Evolutionary conservation across 2,797 vertebrate genomes (phyloP).

Genomic region (Sebastolobus altivelis): DNA sequence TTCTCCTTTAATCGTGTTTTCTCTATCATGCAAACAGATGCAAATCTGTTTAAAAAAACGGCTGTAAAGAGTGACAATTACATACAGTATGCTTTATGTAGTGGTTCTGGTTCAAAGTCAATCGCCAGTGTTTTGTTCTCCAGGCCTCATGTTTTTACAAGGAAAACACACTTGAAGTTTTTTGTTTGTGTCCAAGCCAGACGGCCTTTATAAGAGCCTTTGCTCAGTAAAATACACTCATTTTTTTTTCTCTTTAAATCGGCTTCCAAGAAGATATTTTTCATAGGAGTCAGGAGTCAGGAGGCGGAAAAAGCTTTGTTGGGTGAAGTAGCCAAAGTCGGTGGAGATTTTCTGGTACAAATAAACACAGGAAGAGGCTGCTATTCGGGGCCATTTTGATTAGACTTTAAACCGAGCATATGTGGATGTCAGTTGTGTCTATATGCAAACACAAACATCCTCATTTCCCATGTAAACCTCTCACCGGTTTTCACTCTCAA

Average conservation of each 20-base stretch:
- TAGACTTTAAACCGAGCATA: slow-evolving; percentile 55
- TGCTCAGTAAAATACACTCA: slow-evolving; percentile 31
- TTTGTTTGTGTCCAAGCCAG: slow-evolving; percentile 48
- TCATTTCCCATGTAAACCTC: slow-evolving; percentile 57
- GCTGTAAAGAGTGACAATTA: slow-evolving; percentile 48
- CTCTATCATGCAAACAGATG: slow-evolving; percentile 59
- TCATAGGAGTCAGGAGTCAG: background rate
- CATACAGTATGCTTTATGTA: slow-evolving; percentile 39
- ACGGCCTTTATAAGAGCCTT: slow-evolving; percentile 32
- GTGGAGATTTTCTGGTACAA: slow-evolving; percentile 70
- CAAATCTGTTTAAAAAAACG: slow-evolving; percentile 15
- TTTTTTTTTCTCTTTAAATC: slow-evolving; percentile 13
- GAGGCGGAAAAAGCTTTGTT: slow-evolving; percentile 51
- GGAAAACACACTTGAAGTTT: slow-evolving; percentile 50
- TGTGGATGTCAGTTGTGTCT: slow-evolving; percentile 66
- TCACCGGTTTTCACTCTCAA: slow-evolving; percentile 35
- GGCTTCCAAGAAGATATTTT: slow-evolving; percentile 54
- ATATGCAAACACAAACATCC: slow-evolving; percentile 78
- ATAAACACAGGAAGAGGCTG: slow-evolving; percentile 83
- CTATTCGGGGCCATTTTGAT: slow-evolving; percentile 68
- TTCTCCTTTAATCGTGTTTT: slow-evolving; percentile 21
- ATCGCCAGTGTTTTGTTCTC: slow-evolving; percentile 22
- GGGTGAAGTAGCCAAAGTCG: slow-evolving; percentile 57
- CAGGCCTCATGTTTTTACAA: slow-evolving; percentile 41
- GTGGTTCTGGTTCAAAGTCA: slow-evolving; percentile 32